Base-by-base conservation (phyloP, 2,888 invertebrate species). In the Mesoligia furuncula region DNA sequence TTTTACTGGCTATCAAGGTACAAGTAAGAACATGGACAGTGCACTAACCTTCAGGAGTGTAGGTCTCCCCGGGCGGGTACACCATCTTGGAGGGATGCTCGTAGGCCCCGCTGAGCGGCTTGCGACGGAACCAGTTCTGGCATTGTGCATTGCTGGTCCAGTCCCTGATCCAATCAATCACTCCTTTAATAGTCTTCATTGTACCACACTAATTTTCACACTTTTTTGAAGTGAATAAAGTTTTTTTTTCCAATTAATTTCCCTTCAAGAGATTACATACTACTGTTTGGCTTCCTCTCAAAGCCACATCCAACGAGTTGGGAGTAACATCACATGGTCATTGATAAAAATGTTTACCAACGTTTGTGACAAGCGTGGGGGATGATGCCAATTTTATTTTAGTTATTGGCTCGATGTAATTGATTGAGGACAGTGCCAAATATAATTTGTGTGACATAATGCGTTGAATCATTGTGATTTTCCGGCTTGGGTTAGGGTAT, bases 81-180 rank as follows among this genome's bases (percentile, higher is more conserved):
- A 99, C 98, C 99, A 99, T 99, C 94, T 98, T 98, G 71, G 99
- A 99, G n/a, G 99, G 99, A 94, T 99, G 98, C 45, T 98, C 98
- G 95, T 98, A 98, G 72, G 99, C 99, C 73, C 98, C 98, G 91
- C 98, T 98, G 54, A 99, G 97, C 69, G 98, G 98, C 39, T 98
- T 98, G 71, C 99, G 97, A 7, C 99, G 97, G 97, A 98, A 99
- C 98, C 98, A 98, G 72, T 97, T 98, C 91, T 98, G 98, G 93
- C 99, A 99, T 1, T 98, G 98, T 0, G 99, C 98, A 93, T 99
- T 99, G 91, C 98, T 97, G 91, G 98, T 99, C 99, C 99, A 99
- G 92, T 99, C 98, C 90, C 98, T 98, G 92, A 85, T 75, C 68
- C 74, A 81, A 83, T 77, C 76, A 73, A 87, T 79, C 1, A 85